Conservation (phyloP, 2,797 vertebrate species). For the Onychomys arenicola region DNA sequence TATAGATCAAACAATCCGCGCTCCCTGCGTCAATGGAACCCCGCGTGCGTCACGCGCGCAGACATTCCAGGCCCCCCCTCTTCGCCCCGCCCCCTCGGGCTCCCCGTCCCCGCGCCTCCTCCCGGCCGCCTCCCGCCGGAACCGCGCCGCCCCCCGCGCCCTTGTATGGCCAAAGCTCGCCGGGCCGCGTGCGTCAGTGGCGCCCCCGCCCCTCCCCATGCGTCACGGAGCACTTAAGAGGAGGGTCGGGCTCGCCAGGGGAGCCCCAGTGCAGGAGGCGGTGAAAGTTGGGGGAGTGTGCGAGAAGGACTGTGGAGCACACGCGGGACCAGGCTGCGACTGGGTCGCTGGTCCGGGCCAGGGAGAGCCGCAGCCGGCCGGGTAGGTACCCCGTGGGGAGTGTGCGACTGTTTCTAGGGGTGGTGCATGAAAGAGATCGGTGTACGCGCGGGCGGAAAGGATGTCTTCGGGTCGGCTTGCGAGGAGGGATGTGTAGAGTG, state of each 20-base stretch:
- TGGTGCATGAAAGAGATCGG: conserved; percentile 1
- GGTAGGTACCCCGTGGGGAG: conserved; percentile 58
- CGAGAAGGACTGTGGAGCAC: background rate
- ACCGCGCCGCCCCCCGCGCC: conserved; percentile 83
- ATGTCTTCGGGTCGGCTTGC: background rate
- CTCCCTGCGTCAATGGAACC: conserved; percentile 97
- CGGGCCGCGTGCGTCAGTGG: conserved; percentile 87
- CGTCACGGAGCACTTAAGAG: conserved; percentile 90
- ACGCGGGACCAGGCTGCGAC: conserved; percentile 45
- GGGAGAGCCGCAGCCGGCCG: conserved; percentile 32
- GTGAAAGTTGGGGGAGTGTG: conserved; percentile 51
- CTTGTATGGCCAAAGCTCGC: conserved; percentile 88
- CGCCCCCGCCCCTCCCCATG: conserved; percentile 83
- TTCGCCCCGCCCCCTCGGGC: conserved; percentile 82
- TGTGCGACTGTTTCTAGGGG: conserved; percentile 7
- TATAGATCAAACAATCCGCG: conserved; percentile 92
- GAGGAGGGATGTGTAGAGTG: background rate
- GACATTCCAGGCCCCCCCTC: conserved; percentile 85
- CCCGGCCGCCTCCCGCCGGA: conserved; percentile 84
- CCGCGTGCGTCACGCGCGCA: conserved; percentile 95
- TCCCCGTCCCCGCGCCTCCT: conserved; percentile 88
- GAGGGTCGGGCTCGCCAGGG: conserved; percentile 75
- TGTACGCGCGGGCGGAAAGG: conserved; percentile 2
- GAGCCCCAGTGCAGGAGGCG: conserved; percentile 79
- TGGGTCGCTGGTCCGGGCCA: conserved; percentile 48